These are phyloP conservation scores for Drosophila quadrilineata DNA, from an alignment of 1,140 invertebrate species.

Conservation along the genomic window DNA sequence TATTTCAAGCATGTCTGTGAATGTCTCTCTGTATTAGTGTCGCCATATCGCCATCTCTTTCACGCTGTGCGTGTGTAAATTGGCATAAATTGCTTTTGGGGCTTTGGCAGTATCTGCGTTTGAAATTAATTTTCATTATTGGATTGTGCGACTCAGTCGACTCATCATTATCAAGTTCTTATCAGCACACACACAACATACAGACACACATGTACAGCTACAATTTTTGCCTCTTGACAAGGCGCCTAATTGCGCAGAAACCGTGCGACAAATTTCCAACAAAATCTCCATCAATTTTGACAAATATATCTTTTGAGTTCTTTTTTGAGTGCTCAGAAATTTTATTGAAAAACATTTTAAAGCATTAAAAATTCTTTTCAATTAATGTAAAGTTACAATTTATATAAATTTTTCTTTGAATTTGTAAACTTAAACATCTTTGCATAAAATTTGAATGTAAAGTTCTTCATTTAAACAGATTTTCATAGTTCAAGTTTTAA, in stretches of 20 bases:
- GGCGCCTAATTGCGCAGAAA: slow-evolving; percentile 65
- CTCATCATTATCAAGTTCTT: slow-evolving; percentile 73
- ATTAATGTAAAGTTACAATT: not conserved
- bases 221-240: slow-evolving; percentile 36
- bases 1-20: slow-evolving; percentile 65
- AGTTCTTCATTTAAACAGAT: too few relatives aligned
- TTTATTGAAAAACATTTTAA: not conserved
- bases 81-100: slow-evolving; percentile 38
- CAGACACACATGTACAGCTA: slow-evolving; percentile 7
- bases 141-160: slow-evolving; percentile 74
- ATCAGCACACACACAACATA: slow-evolving; percentile 43
- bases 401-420: too few relatives aligned
- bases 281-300: slow-evolving; percentile 40
- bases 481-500: too few relatives aligned
- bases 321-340: not conserved
- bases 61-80: slow-evolving; percentile 13
- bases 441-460: too few relatives aligned
- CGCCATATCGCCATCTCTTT: not conserved
- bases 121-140: slow-evolving; percentile 79
- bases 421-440: not conserved
- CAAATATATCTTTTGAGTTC: slow-evolving; percentile 2
- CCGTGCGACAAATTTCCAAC: slow-evolving; percentile 28
- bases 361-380: too few relatives aligned
- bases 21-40: slow-evolving; percentile 21
- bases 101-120: slow-evolving; percentile 3